Evolutionary conservation across 1,140 invertebrate genomes (phyloP).

Genomic region (Drosophila sp.): DNA sequence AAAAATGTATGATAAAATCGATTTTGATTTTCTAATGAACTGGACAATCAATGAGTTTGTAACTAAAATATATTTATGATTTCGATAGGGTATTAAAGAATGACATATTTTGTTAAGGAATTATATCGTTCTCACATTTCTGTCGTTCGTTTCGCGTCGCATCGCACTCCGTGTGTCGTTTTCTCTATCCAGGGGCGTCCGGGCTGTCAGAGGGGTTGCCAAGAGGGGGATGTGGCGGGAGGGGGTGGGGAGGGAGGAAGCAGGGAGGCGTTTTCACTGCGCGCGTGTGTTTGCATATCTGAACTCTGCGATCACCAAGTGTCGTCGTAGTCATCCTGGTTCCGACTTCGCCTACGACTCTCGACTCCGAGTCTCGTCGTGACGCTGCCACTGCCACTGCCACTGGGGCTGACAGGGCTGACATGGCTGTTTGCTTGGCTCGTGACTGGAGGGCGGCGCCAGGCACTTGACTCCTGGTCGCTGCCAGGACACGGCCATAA

Average conservation of each 20-base stretch:
- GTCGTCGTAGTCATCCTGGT: conserved; percentile 27
- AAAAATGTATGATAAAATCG: no score
- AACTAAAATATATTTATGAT: no score
- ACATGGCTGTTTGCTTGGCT: conserved; percentile 57
- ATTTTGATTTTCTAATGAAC: no score
- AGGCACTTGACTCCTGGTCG: conserved; percentile 53
- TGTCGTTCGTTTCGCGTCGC: no score
- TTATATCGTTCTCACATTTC: no score
- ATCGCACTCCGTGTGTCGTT: no score
- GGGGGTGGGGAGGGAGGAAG: not conserved
- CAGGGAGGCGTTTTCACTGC: not conserved
- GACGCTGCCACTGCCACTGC: not conserved
- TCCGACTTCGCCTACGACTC: not conserved
- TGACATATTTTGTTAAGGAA: conserved; percentile 8
- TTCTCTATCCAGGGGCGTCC: no score
- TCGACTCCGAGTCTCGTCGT: not conserved
- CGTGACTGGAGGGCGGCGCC: conserved; percentile 51
- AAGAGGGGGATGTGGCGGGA: no score
- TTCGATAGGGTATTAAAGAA: conserved; percentile 5
- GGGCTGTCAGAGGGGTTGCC: not conserved
- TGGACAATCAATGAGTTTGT: no score
- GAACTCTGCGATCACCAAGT: conserved; percentile 58
- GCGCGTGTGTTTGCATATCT: conserved; percentile 71
- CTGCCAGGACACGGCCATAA: conserved; percentile 15
- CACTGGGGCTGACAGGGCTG: conserved; percentile 15